Evolutionary conservation across 2,113 vertebrate species (phyloP).

Genomic region (Chroicocephalus ridibundus): DNA sequence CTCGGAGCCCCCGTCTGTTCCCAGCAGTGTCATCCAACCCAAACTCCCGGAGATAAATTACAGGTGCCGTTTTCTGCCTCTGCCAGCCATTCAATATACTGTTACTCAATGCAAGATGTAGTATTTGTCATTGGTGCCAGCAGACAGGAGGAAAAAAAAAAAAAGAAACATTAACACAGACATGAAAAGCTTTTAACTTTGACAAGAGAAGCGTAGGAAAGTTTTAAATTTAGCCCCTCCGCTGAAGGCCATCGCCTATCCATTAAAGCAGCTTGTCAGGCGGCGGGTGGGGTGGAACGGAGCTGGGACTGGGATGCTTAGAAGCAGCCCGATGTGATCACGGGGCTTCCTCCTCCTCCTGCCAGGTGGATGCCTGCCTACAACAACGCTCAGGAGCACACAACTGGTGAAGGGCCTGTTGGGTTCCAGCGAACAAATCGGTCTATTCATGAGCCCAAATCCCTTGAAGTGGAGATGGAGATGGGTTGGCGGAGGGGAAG

Average conservation of each 20-base stretch:
- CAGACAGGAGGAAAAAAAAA: constrained; percentile 57
- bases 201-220: constrained; percentile 72
- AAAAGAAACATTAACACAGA: constrained; percentile 73
- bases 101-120: constrained; percentile 71
- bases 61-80: constrained; percentile 71
- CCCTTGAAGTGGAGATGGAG: background rate
- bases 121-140: constrained; percentile 79
- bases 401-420: background rate
- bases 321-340: background rate
- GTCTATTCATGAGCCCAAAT: background rate
- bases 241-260: constrained; percentile 57
- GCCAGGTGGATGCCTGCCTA: background rate
- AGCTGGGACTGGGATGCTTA: background rate
- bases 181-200: constrained; percentile 80
- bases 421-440: background rate
- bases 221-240: constrained; percentile 76
- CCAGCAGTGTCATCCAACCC: constrained; percentile 79
- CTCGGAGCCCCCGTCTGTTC: constrained; percentile 67
- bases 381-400: fast-evolving
- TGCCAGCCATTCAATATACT: constrained; percentile 78
- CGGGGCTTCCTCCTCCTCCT: background rate
- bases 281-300: background rate
- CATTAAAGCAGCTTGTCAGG: constrained; percentile 68
- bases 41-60: constrained; percentile 81
- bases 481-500: background rate